Conservation (phyloP, 2,888 invertebrate genomes). For the Ormyrus rosae region DNA sequence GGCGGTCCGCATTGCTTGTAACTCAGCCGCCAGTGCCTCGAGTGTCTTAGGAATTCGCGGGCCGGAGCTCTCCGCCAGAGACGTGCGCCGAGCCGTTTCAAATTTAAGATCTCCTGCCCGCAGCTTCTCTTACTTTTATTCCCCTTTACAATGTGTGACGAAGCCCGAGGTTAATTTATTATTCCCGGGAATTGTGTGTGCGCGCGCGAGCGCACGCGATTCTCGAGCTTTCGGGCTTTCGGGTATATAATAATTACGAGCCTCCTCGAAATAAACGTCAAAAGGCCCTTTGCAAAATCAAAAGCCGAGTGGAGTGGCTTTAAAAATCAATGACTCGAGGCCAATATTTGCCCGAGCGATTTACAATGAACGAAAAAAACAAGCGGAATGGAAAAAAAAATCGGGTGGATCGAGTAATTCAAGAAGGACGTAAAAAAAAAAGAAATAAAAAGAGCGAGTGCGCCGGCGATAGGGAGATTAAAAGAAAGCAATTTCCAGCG, state of each 20-base stretch:
- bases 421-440: conserved; percentile 3
- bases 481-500: conserved; percentile 12
- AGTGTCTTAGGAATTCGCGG: conserved; percentile 24
- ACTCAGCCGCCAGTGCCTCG: not conserved
- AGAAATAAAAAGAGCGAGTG: too few relatives aligned
- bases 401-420: conserved; percentile 4
- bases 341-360: too few relatives aligned
- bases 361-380: too few relatives aligned
- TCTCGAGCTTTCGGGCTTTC: too few relatives aligned
- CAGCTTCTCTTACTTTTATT: not conserved
- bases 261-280: too few relatives aligned
- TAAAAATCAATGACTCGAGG: too few relatives aligned
- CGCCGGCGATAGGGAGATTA: not conserved
- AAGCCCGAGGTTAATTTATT: not conserved
- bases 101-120: not conserved
- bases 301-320: too few relatives aligned
- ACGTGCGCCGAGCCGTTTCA: conserved; percentile 10
- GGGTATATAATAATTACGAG: too few relatives aligned
- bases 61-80: not conserved
- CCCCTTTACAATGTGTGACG: not conserved
- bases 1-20: too few relatives aligned
- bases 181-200: not conserved
- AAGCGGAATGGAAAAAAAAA: not conserved
- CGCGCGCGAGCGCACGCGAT: too few relatives aligned
- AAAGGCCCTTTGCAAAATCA: too few relatives aligned